phyloP scores from a whole-genome alignment of 35 echinoderm and acorn worm genomes.

The Amphiura filiformis region DNA sequence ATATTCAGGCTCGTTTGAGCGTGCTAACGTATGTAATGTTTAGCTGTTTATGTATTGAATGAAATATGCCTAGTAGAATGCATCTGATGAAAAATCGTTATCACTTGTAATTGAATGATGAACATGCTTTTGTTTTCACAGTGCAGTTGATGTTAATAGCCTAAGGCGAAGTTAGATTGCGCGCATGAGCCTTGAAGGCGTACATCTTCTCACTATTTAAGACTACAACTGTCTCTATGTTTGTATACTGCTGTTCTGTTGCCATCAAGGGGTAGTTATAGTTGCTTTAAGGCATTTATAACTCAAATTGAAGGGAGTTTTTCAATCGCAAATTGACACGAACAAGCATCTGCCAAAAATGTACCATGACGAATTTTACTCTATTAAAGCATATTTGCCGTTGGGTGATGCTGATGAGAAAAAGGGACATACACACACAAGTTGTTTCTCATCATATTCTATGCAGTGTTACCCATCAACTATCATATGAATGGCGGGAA shows the following conservation, averaged over 20 bases:
- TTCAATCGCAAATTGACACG: background rate
- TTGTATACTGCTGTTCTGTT: background rate
- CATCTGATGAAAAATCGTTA: background rate
- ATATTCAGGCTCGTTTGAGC: background rate
- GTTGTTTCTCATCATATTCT: too few relatives aligned
- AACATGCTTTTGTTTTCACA: slow-evolving; percentile 12
- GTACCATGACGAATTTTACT: slow-evolving; percentile 2
- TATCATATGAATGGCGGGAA: too few relatives aligned
- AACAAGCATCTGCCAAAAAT: background rate
- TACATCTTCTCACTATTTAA: slow-evolving; percentile 4
- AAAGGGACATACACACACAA: background rate
- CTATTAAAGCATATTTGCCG: background rate
- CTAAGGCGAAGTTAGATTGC: background rate
- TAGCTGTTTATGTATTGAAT: background rate
- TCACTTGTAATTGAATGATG: background rate
- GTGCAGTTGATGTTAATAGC: background rate
- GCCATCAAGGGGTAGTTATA: background rate
- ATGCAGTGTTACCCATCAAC: too few relatives aligned
- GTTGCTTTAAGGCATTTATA: background rate
- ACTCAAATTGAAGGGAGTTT: background rate
- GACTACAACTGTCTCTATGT: background rate
- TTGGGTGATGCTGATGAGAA: background rate
- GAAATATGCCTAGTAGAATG: background rate
- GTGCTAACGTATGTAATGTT: background rate
- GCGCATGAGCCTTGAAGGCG: background rate